A percentile compares a stretch with the other conserved stretches of the same genome.
Conservation (phyloP, 2,797 vertebrate genomes). For the Tauraco hartlaubi region DNA sequence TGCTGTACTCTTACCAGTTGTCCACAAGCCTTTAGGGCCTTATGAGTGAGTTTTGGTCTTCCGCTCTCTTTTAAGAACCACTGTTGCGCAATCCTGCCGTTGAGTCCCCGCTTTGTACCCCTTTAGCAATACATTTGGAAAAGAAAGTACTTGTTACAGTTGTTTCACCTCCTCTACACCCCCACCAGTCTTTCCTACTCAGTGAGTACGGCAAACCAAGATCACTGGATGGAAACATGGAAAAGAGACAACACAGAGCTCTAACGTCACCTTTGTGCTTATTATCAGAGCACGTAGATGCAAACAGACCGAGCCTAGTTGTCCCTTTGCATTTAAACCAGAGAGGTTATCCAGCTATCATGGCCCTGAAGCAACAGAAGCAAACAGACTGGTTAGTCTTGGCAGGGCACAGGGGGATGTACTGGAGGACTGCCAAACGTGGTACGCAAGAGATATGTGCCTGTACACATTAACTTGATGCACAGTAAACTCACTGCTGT, state of each 20-base stretch:
- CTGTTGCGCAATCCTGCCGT: not conserved
- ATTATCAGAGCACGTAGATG: rapidly evolving
- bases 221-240: not conserved
- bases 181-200: not conserved
- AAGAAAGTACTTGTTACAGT: not conserved
- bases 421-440: not conserved
- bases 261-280: not conserved
- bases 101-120: not conserved
- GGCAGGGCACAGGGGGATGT: not conserved
- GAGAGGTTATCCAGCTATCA: not conserved
- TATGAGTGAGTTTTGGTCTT: not conserved
- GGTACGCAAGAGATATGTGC: not conserved
- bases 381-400: not conserved
- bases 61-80: not conserved
- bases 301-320: not conserved
- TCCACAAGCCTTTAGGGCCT: not conserved
- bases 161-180: not conserved
- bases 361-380: not conserved
- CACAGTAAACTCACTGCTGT: not conserved
- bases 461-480: not conserved
- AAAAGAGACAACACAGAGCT: not conserved
- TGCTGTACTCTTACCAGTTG: not conserved
- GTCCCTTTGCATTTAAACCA: not conserved
- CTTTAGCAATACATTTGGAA: not conserved
- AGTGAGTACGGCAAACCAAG: not conserved